phyloP scores from a whole-genome alignment of 1,140 invertebrate species.

The Bombus vancouverensis region DNA sequence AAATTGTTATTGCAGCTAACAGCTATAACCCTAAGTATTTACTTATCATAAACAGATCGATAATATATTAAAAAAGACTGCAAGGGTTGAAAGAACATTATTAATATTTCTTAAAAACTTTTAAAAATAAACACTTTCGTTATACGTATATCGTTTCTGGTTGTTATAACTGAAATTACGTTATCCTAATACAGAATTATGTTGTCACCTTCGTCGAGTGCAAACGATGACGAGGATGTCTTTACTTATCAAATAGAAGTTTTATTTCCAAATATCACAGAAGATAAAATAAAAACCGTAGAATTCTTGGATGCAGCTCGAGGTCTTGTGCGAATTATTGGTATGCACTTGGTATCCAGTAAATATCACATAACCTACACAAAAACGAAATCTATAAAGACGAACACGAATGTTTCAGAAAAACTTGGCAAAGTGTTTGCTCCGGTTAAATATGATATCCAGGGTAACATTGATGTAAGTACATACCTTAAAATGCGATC shows the following conservation, averaged over 20 bases:
- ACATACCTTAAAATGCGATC: slow-evolving; percentile 10
- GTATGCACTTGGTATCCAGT: slow-evolving; percentile 71
- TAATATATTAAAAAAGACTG: neutral
- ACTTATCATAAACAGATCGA: neutral
- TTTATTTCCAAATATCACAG: slow-evolving; percentile 73
- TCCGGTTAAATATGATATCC: slow-evolving; percentile 88
- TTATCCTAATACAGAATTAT: slow-evolving; percentile 1
- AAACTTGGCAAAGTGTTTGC: slow-evolving; percentile 88
- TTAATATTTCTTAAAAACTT: neutral
- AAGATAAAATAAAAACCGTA: slow-evolving; percentile 85
- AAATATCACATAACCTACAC: slow-evolving; percentile 3
- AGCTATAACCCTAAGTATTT: too few species aligned
- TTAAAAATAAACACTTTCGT: neutral
- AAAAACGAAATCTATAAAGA: neutral
- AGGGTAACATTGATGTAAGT: slow-evolving; percentile 88
- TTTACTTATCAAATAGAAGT: slow-evolving; percentile 7
- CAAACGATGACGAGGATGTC: too few species aligned
- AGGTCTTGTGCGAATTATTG: slow-evolving; percentile 85
- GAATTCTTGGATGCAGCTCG: slow-evolving; percentile 85
- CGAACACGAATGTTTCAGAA: slow-evolving; percentile 82
- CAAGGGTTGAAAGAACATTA: neutral
- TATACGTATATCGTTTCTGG: neutral
- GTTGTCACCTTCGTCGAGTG: neutral
- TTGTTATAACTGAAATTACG: neutral
- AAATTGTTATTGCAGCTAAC: too few species aligned